Percentiles rank a stretch among this genome's conserved stretches.
These are phyloP conservation scores for Drosophila baimaii DNA, from an alignment of 1,140 invertebrate genomes.

Conservation along the genomic window DNA sequence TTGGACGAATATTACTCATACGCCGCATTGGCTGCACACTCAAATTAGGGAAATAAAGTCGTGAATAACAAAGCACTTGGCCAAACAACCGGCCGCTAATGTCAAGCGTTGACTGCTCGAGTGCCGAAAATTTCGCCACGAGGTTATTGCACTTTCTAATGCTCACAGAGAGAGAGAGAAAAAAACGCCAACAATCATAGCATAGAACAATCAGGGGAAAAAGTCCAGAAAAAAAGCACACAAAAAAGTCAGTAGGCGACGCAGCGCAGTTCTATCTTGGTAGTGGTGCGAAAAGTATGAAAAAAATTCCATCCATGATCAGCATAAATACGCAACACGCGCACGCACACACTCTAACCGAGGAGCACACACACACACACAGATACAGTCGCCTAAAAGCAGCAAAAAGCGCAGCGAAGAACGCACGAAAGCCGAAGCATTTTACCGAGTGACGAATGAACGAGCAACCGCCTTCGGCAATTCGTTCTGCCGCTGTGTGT, in stretches of 20 bases:
- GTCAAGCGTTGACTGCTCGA: constrained; percentile 46
- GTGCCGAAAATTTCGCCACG: constrained; percentile 51
- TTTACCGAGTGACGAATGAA: constrained; percentile 7
- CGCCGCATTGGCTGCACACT: constrained; percentile 50
- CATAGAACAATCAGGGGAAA: constrained; percentile 44
- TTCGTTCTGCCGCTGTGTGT: constrained; percentile 30
- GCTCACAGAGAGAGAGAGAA: constrained; percentile 21
- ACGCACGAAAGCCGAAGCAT: constrained; percentile 36
- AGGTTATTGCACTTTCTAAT: constrained; percentile 82
- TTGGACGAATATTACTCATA: constrained; percentile 54
- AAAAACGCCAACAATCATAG: constrained; percentile 20
- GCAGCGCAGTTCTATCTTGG: constrained; percentile 49
- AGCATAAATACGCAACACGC: constrained; percentile 76
- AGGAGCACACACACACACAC: not conserved
- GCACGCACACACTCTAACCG: constrained; percentile 36
- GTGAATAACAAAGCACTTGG: constrained; percentile 33
- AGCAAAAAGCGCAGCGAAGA: constrained; percentile 49
- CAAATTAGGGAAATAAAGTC: constrained; percentile 16
- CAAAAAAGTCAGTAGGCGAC: constrained; percentile 51
- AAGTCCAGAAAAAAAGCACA: constrained; percentile 23
- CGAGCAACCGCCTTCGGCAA: constrained; percentile 41
- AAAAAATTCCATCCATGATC: constrained; percentile 76
- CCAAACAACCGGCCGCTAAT: constrained; percentile 35
- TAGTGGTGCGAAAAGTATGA: constrained; percentile 67
- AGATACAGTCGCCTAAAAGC: constrained; percentile 16